Base-by-base conservation (phyloP, 2,797 vertebrate genomes). In the Helarctos malayanus region DNA sequence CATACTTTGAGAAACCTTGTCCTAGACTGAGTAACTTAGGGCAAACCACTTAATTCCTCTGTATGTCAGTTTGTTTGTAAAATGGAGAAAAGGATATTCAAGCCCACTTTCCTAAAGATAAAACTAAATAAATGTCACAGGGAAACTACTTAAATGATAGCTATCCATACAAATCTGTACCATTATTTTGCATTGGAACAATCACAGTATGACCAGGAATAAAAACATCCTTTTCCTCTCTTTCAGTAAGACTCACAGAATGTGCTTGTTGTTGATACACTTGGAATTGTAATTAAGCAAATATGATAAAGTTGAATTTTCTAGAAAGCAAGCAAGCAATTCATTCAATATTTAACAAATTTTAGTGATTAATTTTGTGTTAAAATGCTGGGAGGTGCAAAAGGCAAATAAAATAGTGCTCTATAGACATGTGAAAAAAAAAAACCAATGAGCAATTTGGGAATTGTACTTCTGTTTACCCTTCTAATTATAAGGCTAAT, bases 401-500 rank as follows among this genome's bases (percentile, higher is more conserved):
- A 98, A 98, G 95, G 57, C 78, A 93, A 96, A 94, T 97, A 82
- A 97, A 97, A 97, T 56, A 95, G 96, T 86, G 71, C 90, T 92
- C 95, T 47, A 59, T 13, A 97, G 95, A 97, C 82, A 79, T 32
- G 69, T 63, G 41, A 84, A 97, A 96, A 96, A 96, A 96, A 89
- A 49, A 32, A 41, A 11, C 9, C 96, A 94, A 96, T 16, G 95
- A 97, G 96, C 92, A 92, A 81, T 96, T 97, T 97, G 97, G 97
- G 97, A 97, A 98, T 97, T 98, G 92, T 95, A 96, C 97, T 97
- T 97, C 95, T 97, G 90, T 97, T 98, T 98, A 97, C 94, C 94
- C 91, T 98, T 97, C 94, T 97, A 98, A 98, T 98, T 98, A 98
- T 96, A 98, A 97, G 97, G 97, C 97, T 95, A 98, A 98, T 98